Percentiles rank a stretch among this genome's conserved stretches.
Evolutionary conservation across 2,888 invertebrate genomes (phyloP).

Genomic region (Pachydiplax longipennis): DNA sequence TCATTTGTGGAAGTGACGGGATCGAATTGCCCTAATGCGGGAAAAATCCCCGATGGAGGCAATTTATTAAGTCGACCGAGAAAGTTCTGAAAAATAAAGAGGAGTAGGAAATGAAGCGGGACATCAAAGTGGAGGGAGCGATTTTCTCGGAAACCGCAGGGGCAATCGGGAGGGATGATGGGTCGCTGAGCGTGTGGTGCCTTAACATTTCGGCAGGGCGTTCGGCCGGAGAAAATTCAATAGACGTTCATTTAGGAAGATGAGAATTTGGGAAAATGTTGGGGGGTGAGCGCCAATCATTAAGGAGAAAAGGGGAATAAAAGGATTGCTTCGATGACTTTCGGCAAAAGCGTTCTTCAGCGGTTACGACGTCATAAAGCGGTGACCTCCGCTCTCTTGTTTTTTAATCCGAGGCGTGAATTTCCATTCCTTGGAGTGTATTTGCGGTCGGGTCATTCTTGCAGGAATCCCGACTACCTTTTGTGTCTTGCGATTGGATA

Average conservation of each 20-base stretch:
- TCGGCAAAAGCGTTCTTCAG: too few relatives aligned
- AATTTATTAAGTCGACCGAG: background rate
- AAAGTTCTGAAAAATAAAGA: background rate
- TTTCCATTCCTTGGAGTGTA: too few relatives aligned
- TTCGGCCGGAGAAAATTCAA: conserved; percentile 13
- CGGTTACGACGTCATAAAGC: too few relatives aligned
- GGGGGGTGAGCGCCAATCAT: background rate
- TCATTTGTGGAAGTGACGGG: background rate
- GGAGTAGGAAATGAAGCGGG: background rate
- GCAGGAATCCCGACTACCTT: too few relatives aligned
- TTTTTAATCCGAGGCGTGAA: too few relatives aligned
- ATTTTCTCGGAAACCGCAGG: background rate
- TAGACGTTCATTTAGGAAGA: conserved; percentile 32
- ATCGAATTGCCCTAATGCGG: background rate
- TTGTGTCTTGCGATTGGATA: too few relatives aligned
- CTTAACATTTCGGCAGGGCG: background rate
- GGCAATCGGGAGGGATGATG: background rate
- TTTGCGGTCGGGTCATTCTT: too few relatives aligned
- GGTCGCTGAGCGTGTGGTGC: background rate
- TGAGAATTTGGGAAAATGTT: background rate
- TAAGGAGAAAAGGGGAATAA: background rate
- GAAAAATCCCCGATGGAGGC: background rate
- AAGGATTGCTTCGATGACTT: background rate
- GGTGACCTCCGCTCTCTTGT: too few relatives aligned
- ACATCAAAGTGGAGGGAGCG: background rate